A percentile compares a stretch with the other conserved stretches of the same genome.
Evolutionary conservation across 2,113 vertebrate species (phyloP).

Genomic region (Passer domesticus): DNA sequence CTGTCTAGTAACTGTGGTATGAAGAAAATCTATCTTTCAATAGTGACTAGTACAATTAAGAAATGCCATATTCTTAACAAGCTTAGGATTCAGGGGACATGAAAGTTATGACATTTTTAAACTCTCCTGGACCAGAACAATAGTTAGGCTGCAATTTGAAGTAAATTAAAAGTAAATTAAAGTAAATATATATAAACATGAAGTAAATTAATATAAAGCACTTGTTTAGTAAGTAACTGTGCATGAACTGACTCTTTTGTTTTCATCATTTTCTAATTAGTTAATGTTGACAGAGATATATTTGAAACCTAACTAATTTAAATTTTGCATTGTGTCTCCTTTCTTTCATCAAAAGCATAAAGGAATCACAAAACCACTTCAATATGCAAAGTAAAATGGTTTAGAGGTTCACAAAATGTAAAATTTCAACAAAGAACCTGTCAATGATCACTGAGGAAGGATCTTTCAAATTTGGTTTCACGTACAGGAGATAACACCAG

Average conservation of each 20-base stretch:
- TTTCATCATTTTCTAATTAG: not conserved
- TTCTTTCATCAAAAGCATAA: not conserved
- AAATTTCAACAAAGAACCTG: not conserved
- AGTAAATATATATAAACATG: not conserved
- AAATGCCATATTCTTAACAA: not conserved
- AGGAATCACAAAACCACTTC: not conserved
- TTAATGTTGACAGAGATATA: not conserved
- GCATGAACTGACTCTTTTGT: not conserved
- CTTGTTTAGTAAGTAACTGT: not conserved
- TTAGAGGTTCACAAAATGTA: not conserved
- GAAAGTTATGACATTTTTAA: not conserved
- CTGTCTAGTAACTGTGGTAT: not conserved
- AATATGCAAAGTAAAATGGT: not conserved
- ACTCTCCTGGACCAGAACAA: not conserved
- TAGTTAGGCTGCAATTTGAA: not conserved
- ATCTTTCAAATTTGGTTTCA: not conserved
- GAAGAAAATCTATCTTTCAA: not conserved
- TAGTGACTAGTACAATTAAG: not conserved
- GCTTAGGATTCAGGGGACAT: not conserved
- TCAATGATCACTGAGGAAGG: not conserved
- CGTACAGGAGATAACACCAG: not conserved
- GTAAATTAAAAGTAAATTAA: not conserved
- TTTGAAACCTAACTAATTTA: not conserved
- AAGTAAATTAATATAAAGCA: not conserved
- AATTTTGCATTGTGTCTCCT: not conserved